Base-by-base conservation (phyloP, 1,140 invertebrate species). In the Macrotrachela quadricornifera region DNA sequence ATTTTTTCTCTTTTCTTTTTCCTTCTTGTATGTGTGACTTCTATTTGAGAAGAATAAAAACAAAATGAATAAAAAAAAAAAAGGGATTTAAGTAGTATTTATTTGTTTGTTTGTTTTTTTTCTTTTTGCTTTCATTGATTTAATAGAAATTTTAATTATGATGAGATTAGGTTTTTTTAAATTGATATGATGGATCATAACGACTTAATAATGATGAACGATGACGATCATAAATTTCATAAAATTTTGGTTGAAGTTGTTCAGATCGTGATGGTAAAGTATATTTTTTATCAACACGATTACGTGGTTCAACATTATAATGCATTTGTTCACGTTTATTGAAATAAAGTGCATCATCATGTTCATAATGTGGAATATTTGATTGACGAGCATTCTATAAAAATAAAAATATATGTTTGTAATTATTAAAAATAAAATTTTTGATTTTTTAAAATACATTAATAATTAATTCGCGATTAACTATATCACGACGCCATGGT, bases 401-500 rank as follows among this genome's bases (percentile, higher is more conserved):
- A 51, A 41, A 13, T 36, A 17, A 14, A 43, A 46, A n/a, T n/a
- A n/a, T n/a, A n/a, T n/a, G n/a, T n/a, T n/a, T n/a, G n/a, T n/a
- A n/a, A n/a, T n/a, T n/a, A n/a, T n/a, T 51, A 9, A 8, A 30
- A 4, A 30, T 8, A 30, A 30, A 36, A 38, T 40, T 17, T 45
- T 16, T 37, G 41, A 3, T n/a, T n/a, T n/a, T n/a, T n/a, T 40
- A 37, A 49, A 12, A 50, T 60, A 69, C 67, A 63, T 65, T 55
- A 1, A 63, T 51, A 18, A 69, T 65, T 10, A 63, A 60, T n/a
- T 61, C 51, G 44, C 68, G 61, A 57, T 70, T 70, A 41, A 59
- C 59, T 63, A 70, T 70, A 49, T 70, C 68, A 13, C 62, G 65
- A 55, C 63, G 67, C 68, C 68, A 70, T 63, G 66, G 63, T 50